Base-by-base conservation (phyloP, 2,797 vertebrate genomes). In the Erpetoichthys calabaricus region DNA sequence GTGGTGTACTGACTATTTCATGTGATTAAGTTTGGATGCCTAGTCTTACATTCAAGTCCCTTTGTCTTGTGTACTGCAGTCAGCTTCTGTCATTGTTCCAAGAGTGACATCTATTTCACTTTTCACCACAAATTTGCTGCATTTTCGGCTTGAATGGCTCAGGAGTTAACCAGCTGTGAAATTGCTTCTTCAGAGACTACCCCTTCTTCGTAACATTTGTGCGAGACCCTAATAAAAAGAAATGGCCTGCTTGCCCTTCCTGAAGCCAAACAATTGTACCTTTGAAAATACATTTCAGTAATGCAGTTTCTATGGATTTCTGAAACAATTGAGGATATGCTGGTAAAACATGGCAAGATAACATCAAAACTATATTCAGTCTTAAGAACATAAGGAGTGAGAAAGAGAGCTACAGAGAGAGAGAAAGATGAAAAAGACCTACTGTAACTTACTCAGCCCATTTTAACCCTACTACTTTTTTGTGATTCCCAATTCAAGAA, bases 151-250 rank as follows among this genome's bases (percentile, higher is more conserved):
- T 91, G 91, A 96, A 86, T 91, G 91, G 89, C 88, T 97, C 87
- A 89, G 90, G 87, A 97, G 89, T 92, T 96, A 98, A 94, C 95
- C 92, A 98, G 91, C 94, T 92, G 91, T 98, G 94, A 98, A 98
- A 98, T 98, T 98, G 92, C 94, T 94, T 98, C 91, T 94, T 86
- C 80, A 83, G 89, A 92, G 91, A 92, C 80, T 86, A 82, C 82
- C 87, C 86, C 81, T 85, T 81, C 74, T 80, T 75, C 81, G 78
- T 85, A 86, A 85, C 83, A 86, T 84, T 85, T 83, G 79, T 74
- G 73, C 80, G 80, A 85, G 79, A 83, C 76, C 70, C 77, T 73
- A 78, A 81, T 85, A 84, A 81, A 84, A 66, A 80, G 75, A 81
- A 83, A 72, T 83, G 76, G 80, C 79, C 76, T 75, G 75, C 76